Evolutionary conservation across 1,140 invertebrate species (phyloP).

Genomic region (Drosophila nasuta): DNA sequence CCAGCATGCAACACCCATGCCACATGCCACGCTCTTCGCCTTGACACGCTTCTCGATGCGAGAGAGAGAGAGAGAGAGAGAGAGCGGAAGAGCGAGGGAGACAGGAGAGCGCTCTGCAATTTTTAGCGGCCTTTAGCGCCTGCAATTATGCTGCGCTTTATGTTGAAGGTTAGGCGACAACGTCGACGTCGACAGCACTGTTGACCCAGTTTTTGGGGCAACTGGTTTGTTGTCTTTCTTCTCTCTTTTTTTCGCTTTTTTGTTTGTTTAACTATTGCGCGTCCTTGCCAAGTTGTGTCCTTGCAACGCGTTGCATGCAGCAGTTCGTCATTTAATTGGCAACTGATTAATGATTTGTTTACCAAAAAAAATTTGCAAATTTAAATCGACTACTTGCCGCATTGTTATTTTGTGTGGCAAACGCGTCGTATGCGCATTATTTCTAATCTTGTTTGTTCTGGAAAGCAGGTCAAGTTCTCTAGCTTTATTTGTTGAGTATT

Average conservation of each 20-base stretch:
- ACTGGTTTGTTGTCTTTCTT: constrained; percentile 27
- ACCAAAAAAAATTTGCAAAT: constrained; percentile 1
- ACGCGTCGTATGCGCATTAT: too few relatives aligned
- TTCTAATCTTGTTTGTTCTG: not conserved
- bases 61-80: not conserved
- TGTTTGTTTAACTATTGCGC: constrained; percentile 50
- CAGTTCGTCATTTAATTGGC: constrained; percentile 41
- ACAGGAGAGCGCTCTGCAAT: constrained; percentile 22
- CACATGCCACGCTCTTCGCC: constrained; percentile 46
- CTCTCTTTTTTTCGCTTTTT: constrained; percentile 22
- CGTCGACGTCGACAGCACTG: constrained; percentile 35
- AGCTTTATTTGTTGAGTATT: constrained; percentile 8
- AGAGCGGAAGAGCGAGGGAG: not conserved
- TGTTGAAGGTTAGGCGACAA: constrained; percentile 72
- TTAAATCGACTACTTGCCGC: not conserved
- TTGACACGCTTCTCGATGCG: constrained; percentile 68
- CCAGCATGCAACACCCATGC: constrained; percentile 7
- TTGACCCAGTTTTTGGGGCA: constrained; percentile 62
- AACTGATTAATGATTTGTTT: constrained; percentile 72
- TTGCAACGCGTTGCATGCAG: constrained; percentile 55
- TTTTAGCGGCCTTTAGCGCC: constrained; percentile 56
- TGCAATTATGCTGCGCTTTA: constrained; percentile 77
- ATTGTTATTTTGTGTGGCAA: too few relatives aligned
- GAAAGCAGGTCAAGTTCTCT: constrained; percentile 7
- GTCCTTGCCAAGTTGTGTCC: constrained; percentile 59